phyloP scores from a whole-genome alignment of 2,113 vertebrate species.

The Cardinalis cardinalis region DNA sequence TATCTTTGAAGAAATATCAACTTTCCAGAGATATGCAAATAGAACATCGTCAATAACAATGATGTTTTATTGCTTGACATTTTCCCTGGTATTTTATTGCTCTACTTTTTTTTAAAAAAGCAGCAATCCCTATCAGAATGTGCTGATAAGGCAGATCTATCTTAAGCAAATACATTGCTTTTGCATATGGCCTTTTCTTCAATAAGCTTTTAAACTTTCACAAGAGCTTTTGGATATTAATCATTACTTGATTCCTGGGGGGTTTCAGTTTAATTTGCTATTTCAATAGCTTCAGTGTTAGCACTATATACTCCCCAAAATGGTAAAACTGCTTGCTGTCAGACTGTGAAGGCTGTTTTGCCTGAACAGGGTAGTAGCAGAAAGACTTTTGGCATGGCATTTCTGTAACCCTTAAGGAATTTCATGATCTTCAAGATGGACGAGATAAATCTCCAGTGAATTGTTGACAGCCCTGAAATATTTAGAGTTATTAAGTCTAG shows the following conservation, averaged over 20 bases:
- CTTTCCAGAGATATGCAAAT: not conserved
- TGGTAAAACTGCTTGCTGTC: not conserved
- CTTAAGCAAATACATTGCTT: not conserved
- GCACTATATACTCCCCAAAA: not conserved
- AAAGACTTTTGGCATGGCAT: not conserved
- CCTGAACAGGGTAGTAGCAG: not conserved
- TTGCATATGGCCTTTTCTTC: not conserved
- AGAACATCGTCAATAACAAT: not conserved
- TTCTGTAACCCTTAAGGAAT: not conserved
- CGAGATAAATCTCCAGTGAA: not conserved
- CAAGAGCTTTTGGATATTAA: not conserved
- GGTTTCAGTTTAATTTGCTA: not conserved
- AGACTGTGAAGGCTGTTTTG: not conserved
- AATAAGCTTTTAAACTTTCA: not conserved
- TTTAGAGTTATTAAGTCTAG: constrained; percentile 23
- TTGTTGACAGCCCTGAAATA: constrained; percentile 9
- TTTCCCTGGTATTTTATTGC: not conserved
- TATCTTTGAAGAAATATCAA: not conserved
- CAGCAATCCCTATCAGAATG: not conserved
- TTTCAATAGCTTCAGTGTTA: not conserved
- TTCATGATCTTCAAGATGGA: constrained; percentile 10
- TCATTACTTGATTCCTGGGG: not conserved
- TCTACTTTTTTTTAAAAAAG: not conserved
- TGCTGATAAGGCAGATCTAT: not conserved
- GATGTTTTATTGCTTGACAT: not conserved